A percentile compares a stretch with the other conserved stretches of the same genome.
Conservation (phyloP, 2,797 vertebrate species). For the Selene dorsalis region DNA sequence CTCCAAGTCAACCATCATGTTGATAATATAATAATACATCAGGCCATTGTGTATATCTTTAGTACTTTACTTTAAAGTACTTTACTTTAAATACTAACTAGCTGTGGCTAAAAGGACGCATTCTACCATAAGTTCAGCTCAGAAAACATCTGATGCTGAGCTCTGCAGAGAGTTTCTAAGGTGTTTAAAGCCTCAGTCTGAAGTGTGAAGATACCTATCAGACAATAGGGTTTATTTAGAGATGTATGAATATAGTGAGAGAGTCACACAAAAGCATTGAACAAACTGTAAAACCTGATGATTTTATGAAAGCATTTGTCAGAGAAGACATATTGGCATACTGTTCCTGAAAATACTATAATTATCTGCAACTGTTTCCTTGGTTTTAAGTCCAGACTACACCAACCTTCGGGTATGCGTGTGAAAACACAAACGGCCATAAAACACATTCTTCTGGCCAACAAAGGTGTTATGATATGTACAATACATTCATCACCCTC, state of each 20-base stretch:
- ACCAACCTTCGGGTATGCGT: slow-evolving; percentile 5
- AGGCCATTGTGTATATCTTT: no score
- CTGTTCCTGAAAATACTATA: background rate
- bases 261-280: background rate
- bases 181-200: background rate
- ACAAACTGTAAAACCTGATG: background rate
- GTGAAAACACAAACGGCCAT: slow-evolving; percentile 6
- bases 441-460: slow-evolving; percentile 28
- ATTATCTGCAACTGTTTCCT: background rate
- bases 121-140: background rate
- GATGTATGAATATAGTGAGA: background rate
- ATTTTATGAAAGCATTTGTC: no score
- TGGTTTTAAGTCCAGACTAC: background rate
- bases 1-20: background rate
- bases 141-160: background rate
- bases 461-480: slow-evolving; percentile 30
- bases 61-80: no score
- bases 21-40: background rate
- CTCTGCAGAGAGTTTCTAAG: background rate
- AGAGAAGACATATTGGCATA: no score
- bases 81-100: background rate
- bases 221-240: background rate
- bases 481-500: slow-evolving; percentile 10
- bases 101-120: background rate
- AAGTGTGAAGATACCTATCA: background rate